Conservation (phyloP, 2,113 vertebrate genomes). For the Microtus montanus region DNA sequence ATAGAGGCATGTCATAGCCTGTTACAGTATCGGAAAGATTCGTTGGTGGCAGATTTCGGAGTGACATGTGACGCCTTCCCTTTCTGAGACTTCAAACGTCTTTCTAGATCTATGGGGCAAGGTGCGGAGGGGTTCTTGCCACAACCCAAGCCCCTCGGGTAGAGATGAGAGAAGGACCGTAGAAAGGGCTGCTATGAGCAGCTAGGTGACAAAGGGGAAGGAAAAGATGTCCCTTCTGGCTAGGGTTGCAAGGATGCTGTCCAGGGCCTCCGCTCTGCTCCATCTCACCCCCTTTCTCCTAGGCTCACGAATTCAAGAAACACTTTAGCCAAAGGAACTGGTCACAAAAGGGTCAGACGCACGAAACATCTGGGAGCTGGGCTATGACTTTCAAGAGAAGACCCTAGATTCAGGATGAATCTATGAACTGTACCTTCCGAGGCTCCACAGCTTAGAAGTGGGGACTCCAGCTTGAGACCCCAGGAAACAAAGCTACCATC, state of each 20-base stretch:
- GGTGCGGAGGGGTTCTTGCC: not conserved
- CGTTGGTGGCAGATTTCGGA: slow-evolving; percentile 16
- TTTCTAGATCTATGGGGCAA: not conserved
- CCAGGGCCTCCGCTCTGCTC: not conserved
- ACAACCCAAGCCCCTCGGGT: not conserved
- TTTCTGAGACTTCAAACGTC: not conserved
- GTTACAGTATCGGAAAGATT: not conserved
- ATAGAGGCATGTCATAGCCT: not conserved
- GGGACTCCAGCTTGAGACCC: not conserved
- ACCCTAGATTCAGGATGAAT: not conserved
- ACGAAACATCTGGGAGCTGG: not conserved
- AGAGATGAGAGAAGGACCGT: not conserved
- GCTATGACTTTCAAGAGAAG: not conserved
- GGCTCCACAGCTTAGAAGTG: not conserved
- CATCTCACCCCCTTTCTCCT: not conserved
- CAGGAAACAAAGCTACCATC: not conserved
- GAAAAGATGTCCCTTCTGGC: not conserved
- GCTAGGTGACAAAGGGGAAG: not conserved
- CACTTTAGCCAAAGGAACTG: not conserved
- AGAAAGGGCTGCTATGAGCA: not conserved
- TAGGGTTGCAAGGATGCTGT: not conserved
- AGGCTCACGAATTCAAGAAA: not conserved
- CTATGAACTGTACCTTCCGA: not conserved
- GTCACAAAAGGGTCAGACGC: not conserved
- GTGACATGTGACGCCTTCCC: not conserved